Evolutionary conservation across 2,888 invertebrate species (phyloP).

Genomic region (Listrodromus nycthemerus): DNA sequence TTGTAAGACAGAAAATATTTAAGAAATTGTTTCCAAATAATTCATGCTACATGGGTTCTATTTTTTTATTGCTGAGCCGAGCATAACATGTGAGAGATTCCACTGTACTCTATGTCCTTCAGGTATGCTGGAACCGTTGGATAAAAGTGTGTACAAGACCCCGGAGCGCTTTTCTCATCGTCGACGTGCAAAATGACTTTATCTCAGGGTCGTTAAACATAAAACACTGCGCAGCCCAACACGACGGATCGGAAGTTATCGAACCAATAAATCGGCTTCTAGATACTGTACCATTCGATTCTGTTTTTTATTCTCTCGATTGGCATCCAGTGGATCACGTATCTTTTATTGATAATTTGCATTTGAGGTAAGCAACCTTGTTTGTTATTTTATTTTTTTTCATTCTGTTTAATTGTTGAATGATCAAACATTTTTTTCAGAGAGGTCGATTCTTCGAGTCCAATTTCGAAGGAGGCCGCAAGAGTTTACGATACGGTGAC

Average conservation of each 20-base stretch:
- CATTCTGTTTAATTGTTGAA: too few species aligned
- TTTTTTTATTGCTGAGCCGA: background rate
- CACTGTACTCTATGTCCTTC: background rate
- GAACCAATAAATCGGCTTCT: slow-evolving; percentile 95
- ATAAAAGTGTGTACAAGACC: slow-evolving; percentile 92
- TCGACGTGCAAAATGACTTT: slow-evolving; percentile 99
- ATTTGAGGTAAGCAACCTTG: slow-evolving; percentile 79
- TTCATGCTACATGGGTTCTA: too few species aligned
- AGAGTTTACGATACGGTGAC: slow-evolving; percentile 96
- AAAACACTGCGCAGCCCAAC: slow-evolving; percentile 96
- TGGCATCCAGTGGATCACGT: slow-evolving; percentile 99
- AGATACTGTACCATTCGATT: slow-evolving; percentile 93
- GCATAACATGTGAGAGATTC: background rate
- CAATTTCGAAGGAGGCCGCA: slow-evolving; percentile 87
- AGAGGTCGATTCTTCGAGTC: slow-evolving; percentile 80
- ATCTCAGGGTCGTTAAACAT: slow-evolving; percentile 97
- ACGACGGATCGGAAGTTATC: slow-evolving; percentile 95
- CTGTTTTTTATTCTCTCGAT: slow-evolving; percentile 96
- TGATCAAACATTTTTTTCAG: slow-evolving; percentile 66
- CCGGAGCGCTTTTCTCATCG: slow-evolving; percentile 94
- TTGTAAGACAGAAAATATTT: too few species aligned
- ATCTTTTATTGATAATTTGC: slow-evolving; percentile 97
- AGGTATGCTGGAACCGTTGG: slow-evolving; percentile 95
- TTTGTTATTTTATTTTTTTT: slow-evolving; percentile 9
- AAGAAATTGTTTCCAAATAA: too few species aligned